Evolutionary conservation across 2,113 vertebrate genomes (phyloP), one percentile per base, ranked within the genome.

Genomic region (Formicarius rufipectus): DNA sequence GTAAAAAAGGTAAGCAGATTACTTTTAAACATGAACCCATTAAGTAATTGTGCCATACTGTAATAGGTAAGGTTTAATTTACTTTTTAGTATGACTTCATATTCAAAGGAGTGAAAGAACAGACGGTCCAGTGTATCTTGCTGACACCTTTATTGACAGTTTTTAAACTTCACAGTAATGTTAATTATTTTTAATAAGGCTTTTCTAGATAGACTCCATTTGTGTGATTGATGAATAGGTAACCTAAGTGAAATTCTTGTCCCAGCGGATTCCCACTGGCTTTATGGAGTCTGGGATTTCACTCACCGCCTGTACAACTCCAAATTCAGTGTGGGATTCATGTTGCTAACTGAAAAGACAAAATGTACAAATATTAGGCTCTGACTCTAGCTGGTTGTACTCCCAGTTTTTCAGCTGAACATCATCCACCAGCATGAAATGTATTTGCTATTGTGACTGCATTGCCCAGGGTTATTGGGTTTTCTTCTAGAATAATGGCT

Each of bases 1-100:
- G 97, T 99, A 42, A 97, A 97, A 79, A 99, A 99, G 99, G 99
- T 99, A 96, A 89, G 37, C 74, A 89, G 67, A 53, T 60, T 60
- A 37, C 68, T 53, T 87, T 95, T 77, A 56, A 59, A 69, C 28
- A 50, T 52, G 27, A 52, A 52, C 28, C 16, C 21, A 39, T 35
- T 25, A 19, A 59, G 16, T 84, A 52, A n/a, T 7, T 71, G n/a
- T 76, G 30, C 45, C 9, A 5, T 56, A 31, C 22, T 84, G 24
- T 67, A 62, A 42, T 8, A 78, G 37, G 6, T 40, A 37, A 85
- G 30, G 30, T 77, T 47, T 86, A 18, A 62, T 77, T 77, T 84
- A 40, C 47, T 84, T 88, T 89, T 55, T 72, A 31, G 4, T 59
- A 21, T 37, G 30, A 20, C 35, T 69, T 69, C 39, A 11, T 47